Percentiles rank a stretch among this genome's conserved stretches.
Evolutionary conservation across 2,797 vertebrate species (phyloP).

Genomic region (Hipposideros larvatus): DNA sequence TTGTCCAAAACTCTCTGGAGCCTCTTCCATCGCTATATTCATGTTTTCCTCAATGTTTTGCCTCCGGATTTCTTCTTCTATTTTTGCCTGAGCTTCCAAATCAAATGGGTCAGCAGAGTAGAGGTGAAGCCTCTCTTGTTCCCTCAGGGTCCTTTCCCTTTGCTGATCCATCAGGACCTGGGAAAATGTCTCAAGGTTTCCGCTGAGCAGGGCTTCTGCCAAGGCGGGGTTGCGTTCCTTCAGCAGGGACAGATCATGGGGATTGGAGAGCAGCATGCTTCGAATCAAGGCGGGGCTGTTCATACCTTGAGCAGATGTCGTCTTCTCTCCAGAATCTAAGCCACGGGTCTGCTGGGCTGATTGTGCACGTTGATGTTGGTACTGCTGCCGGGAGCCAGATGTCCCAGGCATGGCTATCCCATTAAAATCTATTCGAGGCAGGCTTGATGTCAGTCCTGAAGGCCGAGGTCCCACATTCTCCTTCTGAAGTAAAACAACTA

Average conservation of each 20-base stretch:
- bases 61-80: conserved; percentile 98
- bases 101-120: conserved; percentile 96
- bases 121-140: conserved; percentile 95
- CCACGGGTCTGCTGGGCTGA: conserved; percentile 57
- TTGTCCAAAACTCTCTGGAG: conserved; percentile 98
- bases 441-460: conserved; percentile 85
- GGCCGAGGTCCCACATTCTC: conserved; percentile 85
- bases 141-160: conserved; percentile 92
- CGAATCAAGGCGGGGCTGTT: conserved; percentile 94
- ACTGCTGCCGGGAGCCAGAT: conserved; percentile 82
- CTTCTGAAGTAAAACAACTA: conserved; percentile 94
- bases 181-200: conserved; percentile 95
- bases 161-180: conserved; percentile 96
- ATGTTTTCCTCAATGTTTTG: conserved; percentile 99
- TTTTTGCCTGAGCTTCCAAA: conserved; percentile 97
- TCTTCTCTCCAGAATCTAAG: conserved; percentile 79
- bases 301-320: conserved; percentile 89
- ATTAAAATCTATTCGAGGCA: conserved; percentile 93
- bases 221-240: conserved; percentile 96
- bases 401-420: conserved; percentile 92
- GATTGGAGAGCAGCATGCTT: conserved; percentile 96
- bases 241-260: conserved; percentile 96
- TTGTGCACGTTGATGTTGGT: accelerated
- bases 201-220: conserved; percentile 96
- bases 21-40: conserved; percentile 99